Percentiles rank a stretch among this genome's conserved stretches.
Evolutionary conservation across 2,888 invertebrate species (phyloP).

Genomic region (Dinocampus coccinellae): DNA sequence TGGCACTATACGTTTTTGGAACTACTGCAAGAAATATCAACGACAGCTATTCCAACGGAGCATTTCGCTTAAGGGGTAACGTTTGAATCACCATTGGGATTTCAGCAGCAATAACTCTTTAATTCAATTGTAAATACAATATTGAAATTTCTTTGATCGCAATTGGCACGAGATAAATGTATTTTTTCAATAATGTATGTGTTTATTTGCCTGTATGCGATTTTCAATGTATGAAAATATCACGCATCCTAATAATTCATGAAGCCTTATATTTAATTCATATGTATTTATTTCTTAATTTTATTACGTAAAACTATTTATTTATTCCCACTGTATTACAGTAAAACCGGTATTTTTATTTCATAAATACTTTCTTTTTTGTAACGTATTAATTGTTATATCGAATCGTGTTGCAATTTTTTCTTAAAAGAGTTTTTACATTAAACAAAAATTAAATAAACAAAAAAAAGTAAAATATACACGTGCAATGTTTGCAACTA

Average conservation of each 20-base stretch:
- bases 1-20: constrained; percentile 67
- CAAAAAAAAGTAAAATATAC: too few relatives aligned
- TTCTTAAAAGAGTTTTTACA: too few relatives aligned
- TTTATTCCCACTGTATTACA: too few relatives aligned
- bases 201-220: background rate
- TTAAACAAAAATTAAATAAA: too few relatives aligned
- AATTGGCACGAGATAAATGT: background rate
- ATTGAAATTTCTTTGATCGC: background rate
- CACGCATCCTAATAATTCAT: background rate
- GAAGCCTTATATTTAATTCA: background rate
- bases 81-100: constrained; percentile 25
- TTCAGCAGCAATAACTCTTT: constrained; percentile 35
- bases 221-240: background rate
- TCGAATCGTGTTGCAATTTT: too few relatives aligned
- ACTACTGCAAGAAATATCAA: constrained; percentile 62
- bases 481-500: too few relatives aligned
- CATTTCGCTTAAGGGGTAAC: constrained; percentile 66
- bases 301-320: too few relatives aligned
- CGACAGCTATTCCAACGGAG: constrained; percentile 64
- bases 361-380: too few relatives aligned
- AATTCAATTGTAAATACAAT: constrained; percentile 33
- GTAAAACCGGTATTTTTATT: too few relatives aligned
- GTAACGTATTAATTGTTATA: too few relatives aligned
- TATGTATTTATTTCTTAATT: too few relatives aligned
- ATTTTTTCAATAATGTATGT: background rate